Evolutionary conservation across 2,888 invertebrate genomes (phyloP).

Genomic region (Acronicta aceris): DNA sequence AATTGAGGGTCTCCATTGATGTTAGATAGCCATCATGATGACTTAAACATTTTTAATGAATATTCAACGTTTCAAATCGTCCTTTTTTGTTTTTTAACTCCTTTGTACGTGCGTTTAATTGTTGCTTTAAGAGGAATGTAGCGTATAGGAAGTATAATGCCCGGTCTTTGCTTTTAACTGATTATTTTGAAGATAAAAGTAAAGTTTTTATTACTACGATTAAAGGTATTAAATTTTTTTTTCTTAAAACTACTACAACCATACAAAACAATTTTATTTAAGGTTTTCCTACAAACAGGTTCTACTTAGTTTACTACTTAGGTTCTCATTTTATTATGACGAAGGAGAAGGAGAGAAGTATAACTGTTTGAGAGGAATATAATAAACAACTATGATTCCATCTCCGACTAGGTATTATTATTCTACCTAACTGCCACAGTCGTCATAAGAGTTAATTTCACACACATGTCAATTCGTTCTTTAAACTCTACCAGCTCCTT

Average conservation of each 20-base stretch:
- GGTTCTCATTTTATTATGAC: too few species aligned
- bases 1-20: conserved; percentile 74
- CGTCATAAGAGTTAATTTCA: too few species aligned
- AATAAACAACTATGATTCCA: too few species aligned
- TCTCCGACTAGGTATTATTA: too few species aligned
- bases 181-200: conserved; percentile 50
- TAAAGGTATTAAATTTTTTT: conserved; percentile 7
- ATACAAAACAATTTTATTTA: conserved; percentile 10
- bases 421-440: too few species aligned
- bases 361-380: too few species aligned
- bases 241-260: conserved; percentile 25
- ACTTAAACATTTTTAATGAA: conserved; percentile 82
- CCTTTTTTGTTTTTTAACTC: conserved; percentile 59
- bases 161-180: conserved; percentile 46
- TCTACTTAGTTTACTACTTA: too few species aligned
- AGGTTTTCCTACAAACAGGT: background rate
- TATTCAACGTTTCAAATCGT: conserved; percentile 67
- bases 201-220: conserved; percentile 26
- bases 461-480: too few species aligned
- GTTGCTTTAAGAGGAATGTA: conserved; percentile 54
- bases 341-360: too few species aligned
- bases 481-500: too few species aligned
- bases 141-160: conserved; percentile 55
- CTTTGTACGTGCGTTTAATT: conserved; percentile 60
- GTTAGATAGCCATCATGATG: conserved; percentile 77